Evolutionary conservation across 1,140 invertebrate genomes (phyloP).

Genomic region (Wasmannia auropunctata): DNA sequence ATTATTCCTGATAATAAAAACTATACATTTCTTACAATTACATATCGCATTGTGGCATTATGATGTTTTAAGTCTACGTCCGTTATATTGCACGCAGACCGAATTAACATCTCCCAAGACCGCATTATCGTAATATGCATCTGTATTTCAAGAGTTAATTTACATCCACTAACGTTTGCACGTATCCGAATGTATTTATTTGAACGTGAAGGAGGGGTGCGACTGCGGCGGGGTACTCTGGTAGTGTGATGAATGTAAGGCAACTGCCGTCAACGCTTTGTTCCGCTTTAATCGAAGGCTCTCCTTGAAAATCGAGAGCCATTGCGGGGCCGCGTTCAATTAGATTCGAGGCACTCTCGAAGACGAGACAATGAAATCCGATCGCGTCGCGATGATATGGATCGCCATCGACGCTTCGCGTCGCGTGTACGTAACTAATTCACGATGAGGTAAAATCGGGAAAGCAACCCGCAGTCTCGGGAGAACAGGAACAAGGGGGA

Average conservation of each 20-base stretch:
- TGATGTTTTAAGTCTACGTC: neutral
- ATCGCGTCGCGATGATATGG: constrained; percentile 7
- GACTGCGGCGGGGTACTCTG: constrained; percentile 22
- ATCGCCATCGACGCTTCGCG: constrained; percentile 51
- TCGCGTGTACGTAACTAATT: constrained; percentile 59
- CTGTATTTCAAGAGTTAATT: constrained; percentile 17
- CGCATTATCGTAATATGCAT: constrained; percentile 5
- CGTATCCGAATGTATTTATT: neutral
- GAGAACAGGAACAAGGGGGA: constrained; percentile 47
- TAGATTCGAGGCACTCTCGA: constrained; percentile 17
- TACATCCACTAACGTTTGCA: neutral
- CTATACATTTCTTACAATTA: neutral
- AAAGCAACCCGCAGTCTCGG: constrained; percentile 53
- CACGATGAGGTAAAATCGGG: constrained; percentile 66
- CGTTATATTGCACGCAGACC: neutral
- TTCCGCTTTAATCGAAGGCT: constrained; percentile 46
- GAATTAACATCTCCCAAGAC: neutral
- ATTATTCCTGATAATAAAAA: constrained; percentile 6
- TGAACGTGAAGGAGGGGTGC: constrained; percentile 4
- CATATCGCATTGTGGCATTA: neutral
- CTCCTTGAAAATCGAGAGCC: constrained; percentile 55
- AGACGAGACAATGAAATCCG: constrained; percentile 53
- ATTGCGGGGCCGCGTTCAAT: constrained; percentile 31
- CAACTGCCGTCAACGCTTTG: constrained; percentile 50
- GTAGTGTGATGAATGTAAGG: constrained; percentile 52